Percentiles rank a stretch among this genome's conserved stretches.
Evolutionary conservation across 2,113 vertebrate genomes (phyloP).

Genomic region (Cacatua alba): DNA sequence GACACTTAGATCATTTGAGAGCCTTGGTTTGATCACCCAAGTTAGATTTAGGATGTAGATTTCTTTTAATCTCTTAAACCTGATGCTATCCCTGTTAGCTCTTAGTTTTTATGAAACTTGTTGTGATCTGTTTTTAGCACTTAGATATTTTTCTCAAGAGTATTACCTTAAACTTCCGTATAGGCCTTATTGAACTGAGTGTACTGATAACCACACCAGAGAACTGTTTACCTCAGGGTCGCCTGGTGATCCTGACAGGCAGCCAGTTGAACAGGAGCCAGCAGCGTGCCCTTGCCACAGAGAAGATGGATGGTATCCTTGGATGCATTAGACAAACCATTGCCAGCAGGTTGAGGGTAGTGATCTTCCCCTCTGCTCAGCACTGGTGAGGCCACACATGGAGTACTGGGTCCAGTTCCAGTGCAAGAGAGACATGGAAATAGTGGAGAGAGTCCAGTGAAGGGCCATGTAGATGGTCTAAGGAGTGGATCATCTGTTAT

Average conservation of each 20-base stretch:
- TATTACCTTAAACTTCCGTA: not conserved
- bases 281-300: rapidly evolving
- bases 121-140: not conserved
- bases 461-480: not conserved
- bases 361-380: not conserved
- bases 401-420: not conserved
- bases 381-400: not conserved
- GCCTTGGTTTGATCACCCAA: not conserved
- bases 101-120: not conserved
- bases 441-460: not conserved
- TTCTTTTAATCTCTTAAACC: not conserved
- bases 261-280: not conserved
- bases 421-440: not conserved
- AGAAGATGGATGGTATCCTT: not conserved
- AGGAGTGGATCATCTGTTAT: not conserved
- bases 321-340: not conserved
- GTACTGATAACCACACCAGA: not conserved
- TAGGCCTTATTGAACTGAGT: not conserved
- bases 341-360: not conserved
- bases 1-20: not conserved
- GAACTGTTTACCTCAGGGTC: not conserved
- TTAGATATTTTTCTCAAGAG: not conserved
- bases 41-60: not conserved
- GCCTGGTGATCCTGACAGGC: not conserved
- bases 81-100: not conserved